These are phyloP conservation scores for Coryphaenoides rupestris DNA, from an alignment of 2,113 vertebrate genomes.

Conservation along the genomic window DNA sequence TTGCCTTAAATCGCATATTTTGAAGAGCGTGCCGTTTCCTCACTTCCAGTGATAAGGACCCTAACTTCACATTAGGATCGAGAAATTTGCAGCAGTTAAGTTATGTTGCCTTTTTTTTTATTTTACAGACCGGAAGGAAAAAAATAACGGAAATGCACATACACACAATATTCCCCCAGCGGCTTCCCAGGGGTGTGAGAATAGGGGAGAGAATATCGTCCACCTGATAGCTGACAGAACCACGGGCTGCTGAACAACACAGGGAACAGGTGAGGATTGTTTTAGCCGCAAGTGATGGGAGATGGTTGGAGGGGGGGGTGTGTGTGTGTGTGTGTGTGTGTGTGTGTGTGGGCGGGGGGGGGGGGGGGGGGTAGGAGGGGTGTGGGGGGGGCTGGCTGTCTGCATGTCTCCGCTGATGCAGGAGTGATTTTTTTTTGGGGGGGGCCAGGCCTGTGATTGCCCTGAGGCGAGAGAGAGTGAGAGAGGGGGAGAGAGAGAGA, in stretches of 20 bases:
- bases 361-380: conserved; percentile 4
- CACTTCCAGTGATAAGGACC: too few relatives aligned
- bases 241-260: conserved; percentile 41
- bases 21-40: too few relatives aligned
- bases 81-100: too few relatives aligned
- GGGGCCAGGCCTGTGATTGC: conserved; percentile 60
- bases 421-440: conserved; percentile 66
- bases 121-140: too few relatives aligned
- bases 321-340: too few relatives aligned
- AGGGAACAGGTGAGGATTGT: conserved; percentile 56
- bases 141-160: too few relatives aligned
- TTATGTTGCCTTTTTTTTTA: too few relatives aligned
- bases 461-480: conserved; percentile 45
- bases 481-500: conserved; percentile 41
- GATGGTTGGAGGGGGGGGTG: not conserved
- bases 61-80: too few relatives aligned
- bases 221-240: conserved; percentile 43
- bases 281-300: conserved; percentile 33
- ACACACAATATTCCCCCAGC: too few relatives aligned
- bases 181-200: too few relatives aligned
- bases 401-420: conserved; percentile 63
- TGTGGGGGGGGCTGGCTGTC: not conserved
- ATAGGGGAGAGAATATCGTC: not conserved
- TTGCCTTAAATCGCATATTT: too few relatives aligned
- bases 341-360: too few relatives aligned